Evolutionary conservation across 1,140 invertebrate species (phyloP), one percentile per base, ranked within the genome.

Genomic region (Stegodyphus dumicola): DNA sequence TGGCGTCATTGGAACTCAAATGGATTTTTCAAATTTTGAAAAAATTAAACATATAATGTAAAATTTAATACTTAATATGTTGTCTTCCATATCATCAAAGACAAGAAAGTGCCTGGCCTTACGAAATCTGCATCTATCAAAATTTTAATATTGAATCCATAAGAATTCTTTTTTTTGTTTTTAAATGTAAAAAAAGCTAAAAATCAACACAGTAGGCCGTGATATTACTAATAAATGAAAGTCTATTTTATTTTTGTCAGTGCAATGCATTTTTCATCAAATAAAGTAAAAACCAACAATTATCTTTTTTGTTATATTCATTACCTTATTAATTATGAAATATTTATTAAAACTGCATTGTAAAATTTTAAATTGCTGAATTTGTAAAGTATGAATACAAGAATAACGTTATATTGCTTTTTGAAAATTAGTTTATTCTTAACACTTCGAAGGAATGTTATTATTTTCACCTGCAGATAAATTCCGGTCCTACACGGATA

Each of bases 101-200:
- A 85, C 81, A 85, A 85, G 81, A 85, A 77, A 85, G 81, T 85
- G 81, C 81, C 81, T 85, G 79, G 70, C 51, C 51, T 69, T 69
- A 66, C 52, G 15, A 69, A 13, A 33, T 9, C 1, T 9, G 7
- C 15, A 9, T 9, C 1, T 5, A 69, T 9, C 15, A 2, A 18
- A n/a, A 69, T 69, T 18, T 5, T 18, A n/a, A 69, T 69, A 9
- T 9, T 13, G 2, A 33, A 13, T 13, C 18, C 7, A 5, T 2
- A 9, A 17, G 66, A 69, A n/a, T 17, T 13, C 7, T n/a, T 7
- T 69, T 7, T 69, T 17, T 2, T 9, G 66, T 69, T 10, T 9
- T 17, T 18, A 9, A 13, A 17, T 69, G 7, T 13, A 69, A 7
- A 18, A 7, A 18, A 13, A 10, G 66, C 9, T 9, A 17, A 18